These are phyloP conservation scores for Turritopsis dohrnii DNA, from an alignment of 30 jellyfish, hydroid and myxozoan species.

Conservation along the genomic window DNA sequence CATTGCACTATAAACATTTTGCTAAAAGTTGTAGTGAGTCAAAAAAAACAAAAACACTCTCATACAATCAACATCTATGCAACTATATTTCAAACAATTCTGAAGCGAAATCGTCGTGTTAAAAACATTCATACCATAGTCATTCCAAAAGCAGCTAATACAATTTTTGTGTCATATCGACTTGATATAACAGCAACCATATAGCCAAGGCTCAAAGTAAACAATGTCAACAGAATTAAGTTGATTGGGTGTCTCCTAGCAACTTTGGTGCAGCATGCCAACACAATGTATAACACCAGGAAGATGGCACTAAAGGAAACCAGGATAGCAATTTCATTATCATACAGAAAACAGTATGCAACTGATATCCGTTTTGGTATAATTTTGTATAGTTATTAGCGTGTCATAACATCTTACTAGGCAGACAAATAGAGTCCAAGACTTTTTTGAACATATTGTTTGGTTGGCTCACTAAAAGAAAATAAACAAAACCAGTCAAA, in stretches of 20 bases:
- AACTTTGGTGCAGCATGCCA: constrained; percentile 64
- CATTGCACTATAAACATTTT: no score
- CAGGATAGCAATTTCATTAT: no score
- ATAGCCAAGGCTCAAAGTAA: constrained; percentile 56
- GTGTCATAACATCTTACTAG: constrained; percentile 36
- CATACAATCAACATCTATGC: no score
- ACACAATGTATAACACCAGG: constrained; percentile 53
- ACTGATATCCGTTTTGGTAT: not conserved
- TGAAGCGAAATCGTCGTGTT: no score
- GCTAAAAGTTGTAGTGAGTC: no score
- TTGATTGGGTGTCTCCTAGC: constrained; percentile 68
- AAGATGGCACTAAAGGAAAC: constrained; percentile 45
- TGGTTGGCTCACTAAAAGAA: constrained; percentile 56
- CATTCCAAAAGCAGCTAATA: constrained; percentile 64
- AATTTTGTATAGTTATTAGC: not conserved
- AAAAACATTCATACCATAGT: constrained; percentile 53
- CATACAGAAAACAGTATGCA: not conserved
- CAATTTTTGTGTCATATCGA: constrained; percentile 73
- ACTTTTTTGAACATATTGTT: constrained; percentile 41
- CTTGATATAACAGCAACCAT: constrained; percentile 75
- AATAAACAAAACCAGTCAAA: no score
- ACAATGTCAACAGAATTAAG: constrained; percentile 45
- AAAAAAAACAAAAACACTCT: no score
- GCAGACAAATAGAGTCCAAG: constrained; percentile 49
- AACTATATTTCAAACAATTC: no score